phyloP scores from a whole-genome alignment of 2,888 invertebrate species.

The Tipula lateralis region DNA sequence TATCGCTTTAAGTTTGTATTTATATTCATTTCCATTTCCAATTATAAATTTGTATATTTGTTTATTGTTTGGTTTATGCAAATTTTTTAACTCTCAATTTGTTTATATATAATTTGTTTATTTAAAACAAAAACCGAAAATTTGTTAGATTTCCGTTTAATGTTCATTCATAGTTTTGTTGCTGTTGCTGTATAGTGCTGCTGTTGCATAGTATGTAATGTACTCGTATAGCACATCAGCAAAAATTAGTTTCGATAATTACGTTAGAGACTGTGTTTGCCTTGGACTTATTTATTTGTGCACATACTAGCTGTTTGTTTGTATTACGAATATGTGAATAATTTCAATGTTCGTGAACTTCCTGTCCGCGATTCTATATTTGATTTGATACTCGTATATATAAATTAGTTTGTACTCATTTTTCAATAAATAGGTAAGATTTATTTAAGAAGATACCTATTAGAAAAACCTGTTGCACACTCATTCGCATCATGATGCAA shows the following conservation, averaged over 20 bases:
- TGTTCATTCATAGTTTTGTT: not conserved
- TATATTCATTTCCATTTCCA: constrained; percentile 1
- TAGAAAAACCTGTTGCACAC: not conserved
- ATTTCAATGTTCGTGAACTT: not conserved
- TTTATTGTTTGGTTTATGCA: not conserved
- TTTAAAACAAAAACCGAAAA: not conserved
- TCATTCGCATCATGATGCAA: not conserved
- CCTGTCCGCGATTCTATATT: not conserved
- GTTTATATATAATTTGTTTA: not conserved
- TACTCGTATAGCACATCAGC: not conserved
- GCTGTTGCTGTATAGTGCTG: not conserved
- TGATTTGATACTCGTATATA: not conserved
- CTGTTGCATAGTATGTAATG: not conserved
- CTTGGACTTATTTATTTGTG: constrained; percentile 11
- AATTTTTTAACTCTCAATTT: not conserved
- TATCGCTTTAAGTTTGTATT: not conserved
- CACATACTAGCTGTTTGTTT: not conserved
- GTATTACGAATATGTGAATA: not conserved
- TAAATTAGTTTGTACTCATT: not conserved
- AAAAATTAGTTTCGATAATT: not conserved
- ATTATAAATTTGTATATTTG: not conserved
- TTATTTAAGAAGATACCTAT: not conserved
- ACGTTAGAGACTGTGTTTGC: not conserved
- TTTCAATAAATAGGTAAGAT: not conserved
- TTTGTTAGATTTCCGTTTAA: not conserved